phyloP scores from a whole-genome alignment of 2,797 vertebrate species.

The Rhinella marina region DNA sequence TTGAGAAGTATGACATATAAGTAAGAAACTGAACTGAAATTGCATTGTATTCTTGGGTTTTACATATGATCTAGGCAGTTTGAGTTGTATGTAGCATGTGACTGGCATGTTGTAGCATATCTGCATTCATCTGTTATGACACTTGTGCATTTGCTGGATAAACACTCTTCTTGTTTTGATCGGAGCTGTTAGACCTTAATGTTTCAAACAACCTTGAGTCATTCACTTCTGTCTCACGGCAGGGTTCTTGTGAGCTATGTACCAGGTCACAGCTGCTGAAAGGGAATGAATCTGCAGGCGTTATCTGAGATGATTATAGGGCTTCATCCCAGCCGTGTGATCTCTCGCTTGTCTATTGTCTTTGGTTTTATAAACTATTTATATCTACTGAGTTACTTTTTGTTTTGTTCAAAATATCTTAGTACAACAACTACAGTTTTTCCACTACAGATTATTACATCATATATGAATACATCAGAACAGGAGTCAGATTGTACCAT shows the following conservation, averaged over 20 bases:
- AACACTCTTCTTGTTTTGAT: conserved; percentile 34
- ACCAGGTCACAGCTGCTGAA: conserved; percentile 42
- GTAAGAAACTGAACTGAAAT: background rate
- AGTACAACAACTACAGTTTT: background rate
- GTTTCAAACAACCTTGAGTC: conserved; percentile 42
- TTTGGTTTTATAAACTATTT: background rate
- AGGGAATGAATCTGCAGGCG: conserved; percentile 22
- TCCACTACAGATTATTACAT: background rate
- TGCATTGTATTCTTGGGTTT: background rate
- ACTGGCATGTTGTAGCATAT: conserved; percentile 19
- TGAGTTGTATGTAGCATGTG: background rate
- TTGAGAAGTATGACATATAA: background rate
- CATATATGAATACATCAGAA: background rate
- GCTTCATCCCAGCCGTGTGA: background rate
- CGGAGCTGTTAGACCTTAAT: conserved; percentile 32
- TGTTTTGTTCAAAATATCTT: background rate
- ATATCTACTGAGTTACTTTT: background rate
- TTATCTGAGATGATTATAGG: conserved; percentile 28
- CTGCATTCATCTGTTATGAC: background rate
- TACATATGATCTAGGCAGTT: background rate
- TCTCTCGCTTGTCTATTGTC: background rate
- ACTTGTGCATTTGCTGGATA: conserved; percentile 5
- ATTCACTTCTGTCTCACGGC: conserved; percentile 16
- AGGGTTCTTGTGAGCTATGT: conserved; percentile 9
- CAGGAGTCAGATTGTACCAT: too few relatives aligned